phyloP scores from a whole-genome alignment of 2,113 vertebrate genomes.

The Pogona vitticeps region DNA sequence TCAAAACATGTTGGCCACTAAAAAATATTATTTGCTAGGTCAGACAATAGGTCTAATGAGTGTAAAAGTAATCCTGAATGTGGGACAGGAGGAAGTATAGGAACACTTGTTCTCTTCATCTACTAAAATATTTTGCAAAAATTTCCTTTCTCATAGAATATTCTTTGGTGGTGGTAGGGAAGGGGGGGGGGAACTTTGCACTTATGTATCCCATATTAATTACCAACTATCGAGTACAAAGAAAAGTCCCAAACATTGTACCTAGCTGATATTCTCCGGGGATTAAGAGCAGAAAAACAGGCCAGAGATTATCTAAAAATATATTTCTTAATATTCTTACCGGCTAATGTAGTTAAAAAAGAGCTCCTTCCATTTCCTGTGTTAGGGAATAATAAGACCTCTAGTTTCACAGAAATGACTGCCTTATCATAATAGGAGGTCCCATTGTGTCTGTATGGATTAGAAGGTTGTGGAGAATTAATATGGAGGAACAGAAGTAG shows the following conservation, averaged over 20 bases:
- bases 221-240: conserved; percentile 50
- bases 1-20: not conserved
- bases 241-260: conserved; percentile 29
- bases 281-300: conserved; percentile 45
- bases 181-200: conserved; percentile 34
- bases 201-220: conserved; percentile 63
- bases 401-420: conserved; percentile 39
- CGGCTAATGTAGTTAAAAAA: conserved; percentile 41
- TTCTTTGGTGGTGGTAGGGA: not conserved
- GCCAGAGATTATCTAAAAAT: conserved; percentile 64
- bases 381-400: conserved; percentile 17
- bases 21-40: no score
- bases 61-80: conserved; percentile 25
- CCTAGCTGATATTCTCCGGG: conserved; percentile 53
- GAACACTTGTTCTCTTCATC: not conserved
- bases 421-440: conserved; percentile 41
- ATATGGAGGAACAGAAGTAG: not conserved
- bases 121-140: not conserved
- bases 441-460: conserved; percentile 38
- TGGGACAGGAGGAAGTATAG: not conserved
- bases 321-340: conserved; percentile 43
- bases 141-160: conserved; percentile 45
- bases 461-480: not conserved
- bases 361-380: conserved; percentile 35
- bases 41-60: not conserved